phyloP scores from a whole-genome alignment of 30 jellyfish, hydroid and myxozoan genomes.

The Aurelia coerulea region DNA sequence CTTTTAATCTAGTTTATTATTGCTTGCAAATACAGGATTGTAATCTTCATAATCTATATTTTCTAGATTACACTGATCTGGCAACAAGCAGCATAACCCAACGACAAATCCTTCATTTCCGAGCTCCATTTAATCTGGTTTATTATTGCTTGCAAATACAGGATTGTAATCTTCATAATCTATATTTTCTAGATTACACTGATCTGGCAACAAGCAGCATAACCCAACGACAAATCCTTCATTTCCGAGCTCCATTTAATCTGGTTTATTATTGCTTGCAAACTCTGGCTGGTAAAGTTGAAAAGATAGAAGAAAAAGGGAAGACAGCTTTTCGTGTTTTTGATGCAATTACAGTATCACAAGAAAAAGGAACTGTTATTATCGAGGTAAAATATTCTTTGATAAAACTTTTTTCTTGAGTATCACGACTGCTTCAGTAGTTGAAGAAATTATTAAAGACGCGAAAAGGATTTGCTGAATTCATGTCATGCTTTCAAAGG shows the following conservation, averaged over 20 bases:
- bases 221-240: conserved; percentile 85
- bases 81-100: no score
- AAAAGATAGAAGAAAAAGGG: conserved; percentile 79
- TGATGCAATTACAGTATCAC: conserved; percentile 72
- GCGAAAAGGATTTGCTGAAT: no score
- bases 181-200: conserved; percentile 68
- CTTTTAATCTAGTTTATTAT: no score
- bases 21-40: no score
- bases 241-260: conserved; percentile 83
- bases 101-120: no score
- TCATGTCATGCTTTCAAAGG: no score
- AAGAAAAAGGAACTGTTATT: conserved; percentile 82
- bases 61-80: no score
- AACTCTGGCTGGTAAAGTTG: conserved; percentile 91
- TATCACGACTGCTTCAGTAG: neutral
- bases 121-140: no score
- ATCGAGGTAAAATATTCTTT: conserved; percentile 55
- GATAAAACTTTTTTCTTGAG: neutral
- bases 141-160: no score
- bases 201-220: conserved; percentile 90
- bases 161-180: no score
- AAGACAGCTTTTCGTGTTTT: conserved; percentile 79
- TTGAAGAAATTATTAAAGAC: no score
- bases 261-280: conserved; percentile 66
- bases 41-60: no score